Conservation (phyloP, 2,888 invertebrate genomes). For the Morpho helenor region DNA sequence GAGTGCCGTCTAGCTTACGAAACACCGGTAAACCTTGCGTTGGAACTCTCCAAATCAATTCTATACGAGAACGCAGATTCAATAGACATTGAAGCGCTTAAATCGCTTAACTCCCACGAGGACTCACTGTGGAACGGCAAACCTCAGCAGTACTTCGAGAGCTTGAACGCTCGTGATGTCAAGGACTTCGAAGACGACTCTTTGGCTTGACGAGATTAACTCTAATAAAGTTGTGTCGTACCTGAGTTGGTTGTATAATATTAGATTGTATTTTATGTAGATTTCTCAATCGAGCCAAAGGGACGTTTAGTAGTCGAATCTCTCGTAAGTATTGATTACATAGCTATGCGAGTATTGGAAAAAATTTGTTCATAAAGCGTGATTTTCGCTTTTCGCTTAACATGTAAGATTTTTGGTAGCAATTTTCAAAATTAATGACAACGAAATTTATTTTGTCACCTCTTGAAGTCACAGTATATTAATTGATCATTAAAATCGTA, state of each 20-base stretch:
- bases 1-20: conserved; percentile 45
- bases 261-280: background rate
- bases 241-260: background rate
- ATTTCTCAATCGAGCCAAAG: background rate
- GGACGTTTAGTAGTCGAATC: too few species aligned
- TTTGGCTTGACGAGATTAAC: conserved; percentile 33
- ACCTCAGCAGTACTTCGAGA: conserved; percentile 82
- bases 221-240: background rate
- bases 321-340: too few species aligned
- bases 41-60: conserved; percentile 49
- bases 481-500: too few species aligned
- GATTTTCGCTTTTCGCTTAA: too few species aligned
- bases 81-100: conserved; percentile 38
- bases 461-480: too few species aligned
- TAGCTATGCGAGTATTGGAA: too few species aligned
- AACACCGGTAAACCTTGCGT: conserved; percentile 55
- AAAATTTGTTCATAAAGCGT: too few species aligned
- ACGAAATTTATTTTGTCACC: too few species aligned
- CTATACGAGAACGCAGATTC: conserved; percentile 62
- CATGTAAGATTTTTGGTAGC: too few species aligned
- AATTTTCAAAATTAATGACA: too few species aligned
- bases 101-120: conserved; percentile 45
- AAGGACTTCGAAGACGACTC: conserved; percentile 58
- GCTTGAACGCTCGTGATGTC: conserved; percentile 70
- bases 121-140: conserved; percentile 78